Conservation (phyloP, 2,888 invertebrate species). For the Drosophila picticornis region DNA sequence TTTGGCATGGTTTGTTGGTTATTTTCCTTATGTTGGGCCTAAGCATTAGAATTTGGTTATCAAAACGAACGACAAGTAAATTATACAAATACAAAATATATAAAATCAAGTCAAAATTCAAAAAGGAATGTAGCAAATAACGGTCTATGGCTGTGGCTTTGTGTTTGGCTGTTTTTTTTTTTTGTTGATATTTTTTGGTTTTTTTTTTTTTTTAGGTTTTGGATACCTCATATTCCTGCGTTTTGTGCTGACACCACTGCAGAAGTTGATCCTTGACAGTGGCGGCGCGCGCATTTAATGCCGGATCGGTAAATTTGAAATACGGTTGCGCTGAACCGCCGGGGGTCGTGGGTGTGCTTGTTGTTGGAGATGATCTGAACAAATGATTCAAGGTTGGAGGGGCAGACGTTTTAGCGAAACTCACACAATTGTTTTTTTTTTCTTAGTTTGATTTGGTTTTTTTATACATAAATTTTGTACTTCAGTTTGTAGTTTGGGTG, state of each 20-base stretch:
- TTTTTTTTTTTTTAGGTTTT: conserved; percentile 59
- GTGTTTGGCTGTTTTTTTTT: conserved; percentile 45
- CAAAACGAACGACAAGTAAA: conserved; percentile 51
- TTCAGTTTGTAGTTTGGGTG: conserved; percentile 36
- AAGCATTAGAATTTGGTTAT: conserved; percentile 56
- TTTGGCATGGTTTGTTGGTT: conserved; percentile 28
- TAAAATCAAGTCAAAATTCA: conserved; percentile 29
- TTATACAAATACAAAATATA: conserved; percentile 27
- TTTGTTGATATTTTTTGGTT: conserved; percentile 33
- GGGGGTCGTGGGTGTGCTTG: conserved; percentile 87
- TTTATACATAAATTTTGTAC: conserved; percentile 44
- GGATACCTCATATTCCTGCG: conserved; percentile 97
- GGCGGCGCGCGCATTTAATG: conserved; percentile 95
- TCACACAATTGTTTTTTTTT: conserved; percentile 62
- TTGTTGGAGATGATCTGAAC: conserved; percentile 91
- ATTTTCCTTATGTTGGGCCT: conserved; percentile 38
- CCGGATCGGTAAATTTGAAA: conserved; percentile 96
- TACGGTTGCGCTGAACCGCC: conserved; percentile 89
- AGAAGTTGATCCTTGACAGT: conserved; percentile 98
- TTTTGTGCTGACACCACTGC: conserved; percentile 98
- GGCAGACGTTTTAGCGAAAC: conserved; percentile 85
- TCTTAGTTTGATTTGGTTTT: conserved; percentile 20
- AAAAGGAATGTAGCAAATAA: conserved; percentile 38
- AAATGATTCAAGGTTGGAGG: conserved; percentile 77
- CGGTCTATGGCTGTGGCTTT: conserved; percentile 55